Percentiles rank a stretch among this genome's conserved stretches.
Evolutionary conservation across 2,888 invertebrate species (phyloP).

Genomic region (Gnatocerus cornutus): DNA sequence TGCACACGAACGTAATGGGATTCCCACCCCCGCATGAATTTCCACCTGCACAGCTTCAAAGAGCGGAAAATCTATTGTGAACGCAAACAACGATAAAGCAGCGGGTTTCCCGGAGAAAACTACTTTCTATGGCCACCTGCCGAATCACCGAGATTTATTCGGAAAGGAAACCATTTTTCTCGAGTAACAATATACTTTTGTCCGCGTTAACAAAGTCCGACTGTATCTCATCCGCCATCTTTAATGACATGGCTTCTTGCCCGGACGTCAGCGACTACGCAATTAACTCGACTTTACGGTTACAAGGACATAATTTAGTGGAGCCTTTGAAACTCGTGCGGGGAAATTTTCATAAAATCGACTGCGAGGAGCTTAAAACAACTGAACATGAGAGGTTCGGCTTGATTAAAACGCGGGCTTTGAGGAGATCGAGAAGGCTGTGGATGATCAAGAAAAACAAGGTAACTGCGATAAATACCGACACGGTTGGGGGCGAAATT

Average conservation of each 20-base stretch:
- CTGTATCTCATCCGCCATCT: too few relatives aligned
- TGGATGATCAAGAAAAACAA: not conserved
- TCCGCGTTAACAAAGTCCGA: too few relatives aligned
- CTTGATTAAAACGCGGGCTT: constrained; percentile 12
- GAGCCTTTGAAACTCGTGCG: constrained; percentile 11
- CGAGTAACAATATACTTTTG: too few relatives aligned
- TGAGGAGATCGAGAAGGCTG: not conserved
- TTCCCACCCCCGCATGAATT: not conserved
- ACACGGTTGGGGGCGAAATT: too few relatives aligned
- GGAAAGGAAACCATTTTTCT: not conserved
- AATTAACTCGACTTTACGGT: constrained; percentile 8
- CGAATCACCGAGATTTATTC: not conserved
- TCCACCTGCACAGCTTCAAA: not conserved
- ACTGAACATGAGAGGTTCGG: not conserved
- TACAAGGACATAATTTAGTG: constrained; percentile 18
- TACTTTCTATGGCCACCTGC: constrained; percentile 1
- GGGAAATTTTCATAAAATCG: constrained; percentile 8
- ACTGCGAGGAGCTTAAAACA: constrained; percentile 3
- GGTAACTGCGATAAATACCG: too few relatives aligned
- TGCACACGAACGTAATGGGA: not conserved
- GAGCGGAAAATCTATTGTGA: constrained; percentile 5
- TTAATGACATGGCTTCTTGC: not conserved
- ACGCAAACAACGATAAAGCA: constrained; percentile 2
- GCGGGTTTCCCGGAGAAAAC: not conserved
- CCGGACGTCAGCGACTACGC: not conserved